These are phyloP conservation scores for Microvelia longipes DNA, from an alignment of 1,140 invertebrate species.

Conservation along the genomic window DNA sequence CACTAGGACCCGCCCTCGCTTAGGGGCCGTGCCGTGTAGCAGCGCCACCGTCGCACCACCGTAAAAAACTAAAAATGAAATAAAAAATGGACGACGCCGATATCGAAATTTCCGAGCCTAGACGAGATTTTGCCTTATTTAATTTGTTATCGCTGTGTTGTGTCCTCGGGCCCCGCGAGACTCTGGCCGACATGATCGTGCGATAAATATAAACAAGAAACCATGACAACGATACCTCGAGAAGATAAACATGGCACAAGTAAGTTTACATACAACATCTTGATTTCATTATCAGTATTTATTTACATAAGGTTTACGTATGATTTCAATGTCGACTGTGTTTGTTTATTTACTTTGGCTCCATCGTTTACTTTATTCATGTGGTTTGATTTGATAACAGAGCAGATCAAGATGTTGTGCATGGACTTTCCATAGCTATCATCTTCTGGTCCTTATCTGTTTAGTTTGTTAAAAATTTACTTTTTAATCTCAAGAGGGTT, in stretches of 20 bases:
- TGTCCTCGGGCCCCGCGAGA: background rate
- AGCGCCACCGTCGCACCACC: background rate
- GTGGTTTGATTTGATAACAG: no score
- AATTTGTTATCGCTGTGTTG: background rate
- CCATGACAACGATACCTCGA: conserved; percentile 11
- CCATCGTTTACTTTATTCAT: no score
- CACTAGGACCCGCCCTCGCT: background rate
- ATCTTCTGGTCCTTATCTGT: no score
- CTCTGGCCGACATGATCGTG: background rate
- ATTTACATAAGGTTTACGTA: background rate
- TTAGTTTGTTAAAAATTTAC: no score
- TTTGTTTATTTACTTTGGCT: no score
- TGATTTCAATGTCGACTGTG: no score
- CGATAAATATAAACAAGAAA: background rate
- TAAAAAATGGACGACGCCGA: background rate
- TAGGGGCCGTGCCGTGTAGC: background rate
- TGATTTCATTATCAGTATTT: background rate
- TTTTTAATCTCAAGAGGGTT: no score
- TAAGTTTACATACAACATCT: conserved; percentile 8
- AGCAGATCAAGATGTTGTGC: no score
- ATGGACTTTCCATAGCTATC: no score
- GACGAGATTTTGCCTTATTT: background rate
- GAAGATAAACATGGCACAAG: conserved; percentile 15
- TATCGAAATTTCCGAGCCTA: background rate
- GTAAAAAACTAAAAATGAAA: background rate